Conservation (phyloP, 2,113 vertebrate genomes). For the Alouatta palliata region DNA sequence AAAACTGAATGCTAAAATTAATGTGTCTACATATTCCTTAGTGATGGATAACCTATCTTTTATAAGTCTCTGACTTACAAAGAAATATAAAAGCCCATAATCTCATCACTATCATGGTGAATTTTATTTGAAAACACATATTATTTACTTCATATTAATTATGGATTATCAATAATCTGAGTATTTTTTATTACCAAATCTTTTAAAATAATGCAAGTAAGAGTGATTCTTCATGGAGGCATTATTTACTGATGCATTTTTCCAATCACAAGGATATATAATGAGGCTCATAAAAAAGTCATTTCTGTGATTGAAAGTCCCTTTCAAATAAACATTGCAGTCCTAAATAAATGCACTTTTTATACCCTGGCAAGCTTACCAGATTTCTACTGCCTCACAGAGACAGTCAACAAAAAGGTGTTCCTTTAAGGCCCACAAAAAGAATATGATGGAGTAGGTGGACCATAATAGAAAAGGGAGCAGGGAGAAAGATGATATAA, state of each 20-base stretch:
- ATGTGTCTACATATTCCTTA: not conserved
- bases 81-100: not conserved
- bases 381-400: not conserved
- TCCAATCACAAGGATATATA: conserved; percentile 50
- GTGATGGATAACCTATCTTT: not conserved
- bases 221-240: conserved; percentile 31
- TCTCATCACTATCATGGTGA: not conserved
- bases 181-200: conserved; percentile 23
- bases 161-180: conserved; percentile 36
- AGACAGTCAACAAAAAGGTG: not conserved
- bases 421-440: not conserved
- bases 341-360: not conserved
- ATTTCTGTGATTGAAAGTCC: conserved; percentile 49
- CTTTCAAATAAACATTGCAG: conserved; percentile 60
- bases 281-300: conserved; percentile 63
- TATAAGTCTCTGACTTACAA: conserved; percentile 8
- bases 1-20: not conserved
- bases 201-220: conserved; percentile 59
- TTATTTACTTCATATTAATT: conserved; percentile 56
- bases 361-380: conserved; percentile 15
- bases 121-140: conserved; percentile 32
- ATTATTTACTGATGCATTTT: conserved; percentile 43
- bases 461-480: not conserved
- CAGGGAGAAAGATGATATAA: not conserved
- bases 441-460: not conserved